Conservation (phyloP, 2,888 invertebrate species). For the Hirtodrosophila alboralis region DNA sequence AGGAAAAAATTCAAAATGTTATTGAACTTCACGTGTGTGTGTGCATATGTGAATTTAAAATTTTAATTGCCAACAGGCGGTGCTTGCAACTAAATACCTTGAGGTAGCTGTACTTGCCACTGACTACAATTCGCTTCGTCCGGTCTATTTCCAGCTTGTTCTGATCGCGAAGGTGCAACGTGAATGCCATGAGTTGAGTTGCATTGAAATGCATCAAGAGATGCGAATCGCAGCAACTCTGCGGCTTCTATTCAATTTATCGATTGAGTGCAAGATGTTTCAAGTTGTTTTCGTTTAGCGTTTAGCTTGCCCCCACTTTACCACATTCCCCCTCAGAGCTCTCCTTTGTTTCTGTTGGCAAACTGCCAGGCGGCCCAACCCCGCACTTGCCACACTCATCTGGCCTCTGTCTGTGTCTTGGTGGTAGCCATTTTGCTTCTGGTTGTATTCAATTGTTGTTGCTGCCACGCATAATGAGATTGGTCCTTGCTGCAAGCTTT, state of each 20-base stretch:
- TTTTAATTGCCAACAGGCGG: slow-evolving; percentile 41
- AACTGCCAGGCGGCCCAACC: slow-evolving; percentile 39
- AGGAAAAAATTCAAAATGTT: slow-evolving; percentile 72
- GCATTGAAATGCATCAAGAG: slow-evolving; percentile 22
- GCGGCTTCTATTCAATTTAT: slow-evolving; percentile 35
- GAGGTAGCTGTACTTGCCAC: slow-evolving; percentile 19
- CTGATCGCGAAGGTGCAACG: slow-evolving; percentile 48
- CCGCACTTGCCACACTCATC: slow-evolving; percentile 17
- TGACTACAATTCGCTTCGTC: slow-evolving; percentile 2
- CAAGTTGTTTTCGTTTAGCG: slow-evolving; percentile 38
- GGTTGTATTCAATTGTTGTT: slow-evolving; percentile 7
- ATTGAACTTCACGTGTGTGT: slow-evolving; percentile 65
- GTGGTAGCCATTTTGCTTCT: slow-evolving; percentile 52
- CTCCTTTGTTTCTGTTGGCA: slow-evolving; percentile 32
- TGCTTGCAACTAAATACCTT: slow-evolving; percentile 18
- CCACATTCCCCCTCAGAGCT: neutral
- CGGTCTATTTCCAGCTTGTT: slow-evolving; percentile 40
- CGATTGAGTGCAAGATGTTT: slow-evolving; percentile 50
- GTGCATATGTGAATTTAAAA: slow-evolving; percentile 15
- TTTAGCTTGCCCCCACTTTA: neutral
- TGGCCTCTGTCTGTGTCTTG: slow-evolving; percentile 16
- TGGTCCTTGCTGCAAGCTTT: slow-evolving; percentile 45
- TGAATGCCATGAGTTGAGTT: slow-evolving; percentile 48
- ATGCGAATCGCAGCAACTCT: neutral
- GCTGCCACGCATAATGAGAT: slow-evolving; percentile 14